Base-by-base conservation (phyloP, 2,797 vertebrate species). In the Helostoma temminkii region DNA sequence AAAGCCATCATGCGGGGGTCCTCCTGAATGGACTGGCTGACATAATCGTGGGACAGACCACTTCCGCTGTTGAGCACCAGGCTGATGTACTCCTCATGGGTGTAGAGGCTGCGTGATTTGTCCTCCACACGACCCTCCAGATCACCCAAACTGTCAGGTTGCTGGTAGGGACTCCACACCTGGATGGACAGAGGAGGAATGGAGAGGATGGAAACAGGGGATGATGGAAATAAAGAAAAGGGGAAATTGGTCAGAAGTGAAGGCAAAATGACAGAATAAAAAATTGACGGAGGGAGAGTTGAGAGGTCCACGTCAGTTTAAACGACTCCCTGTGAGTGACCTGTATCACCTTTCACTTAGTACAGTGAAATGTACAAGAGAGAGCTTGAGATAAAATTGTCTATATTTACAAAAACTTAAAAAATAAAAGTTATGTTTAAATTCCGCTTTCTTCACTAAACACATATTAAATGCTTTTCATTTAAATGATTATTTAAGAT, bases 1-100 rank as follows among this genome's bases (percentile, higher is more conserved):
- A 99, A 99, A 16, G 98, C 98, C 98, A 99, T 99, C 97, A 99
- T 99, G 64, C 98, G 94, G 0, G 98, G 98, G 70, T 99, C 98
- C 71, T 99, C 98, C 89, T 98, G 97, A 62, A 98, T 95, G 0
- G 98, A 99, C 76, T 99, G 98, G 91, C 97, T 98, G 86, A 97
- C 96, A 10, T 99, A 99, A 89, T 99, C 98, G 3, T 99, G 98
- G 15, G 98, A 98, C 82, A 99, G 91, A 4, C 97, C 97, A 42
- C 96, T 98, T 48, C 98, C 97, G 5, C 98, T 99, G 92, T 98
- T 99, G 49, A 99, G 87, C 70, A 99, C 98, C 61, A 99, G 95
- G 85, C 95, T 98, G 89, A 99, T 99, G 86, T 99, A 99, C 84
- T 99, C 98, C 89, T 99, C 98, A 0, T 99, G 98, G 36, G 97